A percentile compares a stretch with the other conserved stretches of the same genome.
Evolutionary conservation across 1,140 invertebrate genomes (phyloP).

Genomic region (Triops longicaudatus): DNA sequence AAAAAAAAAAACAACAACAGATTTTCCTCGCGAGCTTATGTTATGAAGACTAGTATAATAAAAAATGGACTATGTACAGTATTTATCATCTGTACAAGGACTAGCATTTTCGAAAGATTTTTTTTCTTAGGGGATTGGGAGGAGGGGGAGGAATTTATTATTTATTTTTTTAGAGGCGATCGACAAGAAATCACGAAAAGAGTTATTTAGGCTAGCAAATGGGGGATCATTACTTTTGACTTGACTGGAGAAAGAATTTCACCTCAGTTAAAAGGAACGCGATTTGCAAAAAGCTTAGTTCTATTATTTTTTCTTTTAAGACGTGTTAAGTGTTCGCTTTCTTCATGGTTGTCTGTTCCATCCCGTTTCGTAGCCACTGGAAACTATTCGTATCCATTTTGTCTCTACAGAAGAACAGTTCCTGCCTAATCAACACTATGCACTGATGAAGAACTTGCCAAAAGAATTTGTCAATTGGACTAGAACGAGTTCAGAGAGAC

Average conservation of each 20-base stretch:
- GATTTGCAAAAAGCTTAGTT: constrained; percentile 1
- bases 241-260: background rate
- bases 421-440: background rate
- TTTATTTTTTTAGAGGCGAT: background rate
- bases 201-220: constrained; percentile 9
- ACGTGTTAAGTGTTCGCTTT: background rate
- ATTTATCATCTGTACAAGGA: constrained; percentile 15
- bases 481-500: constrained; percentile 1
- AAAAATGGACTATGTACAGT: constrained; percentile 15
- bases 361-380: background rate
- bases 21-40: background rate
- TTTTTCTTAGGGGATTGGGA: background rate
- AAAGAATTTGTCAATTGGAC: background rate
- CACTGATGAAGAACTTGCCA: background rate
- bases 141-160: background rate
- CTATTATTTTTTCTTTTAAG: background rate
- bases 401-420: background rate
- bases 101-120: background rate
- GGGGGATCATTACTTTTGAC: background rate
- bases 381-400: no score
- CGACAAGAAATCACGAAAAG: constrained; percentile 12
- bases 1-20: background rate
- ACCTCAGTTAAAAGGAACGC: background rate
- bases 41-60: constrained; percentile 16
- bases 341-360: background rate